Evolutionary conservation across 53 echinoderm and acorn worm species (phyloP).

Genomic region (Pentamera pediparva): DNA sequence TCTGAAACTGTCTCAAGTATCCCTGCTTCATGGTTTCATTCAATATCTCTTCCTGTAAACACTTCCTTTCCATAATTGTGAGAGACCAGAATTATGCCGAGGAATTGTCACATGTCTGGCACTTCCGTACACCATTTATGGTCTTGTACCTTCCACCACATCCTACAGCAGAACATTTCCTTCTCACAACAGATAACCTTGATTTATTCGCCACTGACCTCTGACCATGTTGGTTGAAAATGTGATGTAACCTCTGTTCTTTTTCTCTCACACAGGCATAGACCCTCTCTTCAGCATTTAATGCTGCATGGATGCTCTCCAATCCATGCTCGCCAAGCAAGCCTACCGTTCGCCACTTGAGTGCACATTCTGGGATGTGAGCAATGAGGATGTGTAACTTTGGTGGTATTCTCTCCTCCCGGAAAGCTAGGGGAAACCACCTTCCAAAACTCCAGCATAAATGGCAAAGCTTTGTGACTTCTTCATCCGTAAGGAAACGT

Average conservation of each 20-base stretch:
- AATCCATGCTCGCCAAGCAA: slow-evolving; percentile 2
- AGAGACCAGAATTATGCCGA: no score
- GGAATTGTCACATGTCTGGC: slow-evolving; percentile 6
- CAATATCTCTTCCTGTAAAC: no score
- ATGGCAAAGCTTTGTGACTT: slow-evolving; percentile 17
- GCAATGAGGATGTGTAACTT: slow-evolving; percentile 2
- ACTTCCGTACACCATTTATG: background rate
- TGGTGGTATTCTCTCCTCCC: slow-evolving; percentile 5
- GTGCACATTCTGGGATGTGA: slow-evolving; percentile 16
- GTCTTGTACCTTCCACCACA: slow-evolving; percentile 8
- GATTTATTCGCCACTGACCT: background rate
- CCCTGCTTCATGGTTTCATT: no score
- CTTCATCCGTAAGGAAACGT: background rate
- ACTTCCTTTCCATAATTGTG: no score
- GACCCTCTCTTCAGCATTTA: slow-evolving; percentile 1
- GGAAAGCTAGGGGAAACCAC: slow-evolving; percentile 35
- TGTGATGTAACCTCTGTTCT: background rate
- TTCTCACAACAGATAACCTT: background rate
- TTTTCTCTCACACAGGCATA: slow-evolving; percentile 2
- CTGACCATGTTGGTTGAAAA: slow-evolving; percentile 9
- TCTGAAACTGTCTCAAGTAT: no score
- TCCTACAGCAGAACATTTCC: slow-evolving; percentile 3
- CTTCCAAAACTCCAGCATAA: slow-evolving; percentile 40
- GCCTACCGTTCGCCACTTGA: background rate
- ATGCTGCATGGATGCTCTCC: slow-evolving; percentile 5